Base-by-base conservation (phyloP, 2,113 vertebrate species). In the Megaceryle maxima region DNA sequence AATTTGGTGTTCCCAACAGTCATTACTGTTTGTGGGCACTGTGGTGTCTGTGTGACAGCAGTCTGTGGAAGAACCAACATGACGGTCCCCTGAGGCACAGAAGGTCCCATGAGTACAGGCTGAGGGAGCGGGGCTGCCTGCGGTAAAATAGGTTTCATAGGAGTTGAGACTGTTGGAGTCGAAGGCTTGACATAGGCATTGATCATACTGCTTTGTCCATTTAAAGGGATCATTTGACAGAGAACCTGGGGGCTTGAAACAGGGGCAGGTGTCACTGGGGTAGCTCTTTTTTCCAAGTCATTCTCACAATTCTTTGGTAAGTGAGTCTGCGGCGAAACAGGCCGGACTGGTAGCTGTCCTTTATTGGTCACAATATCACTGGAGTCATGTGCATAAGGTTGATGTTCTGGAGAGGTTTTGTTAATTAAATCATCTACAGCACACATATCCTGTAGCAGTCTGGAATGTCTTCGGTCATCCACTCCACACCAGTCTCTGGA, bases 11-110 rank as follows among this genome's bases (percentile, higher is more conserved):
- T 99, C 41, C 99, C 99, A 7, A 99, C 97, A n/a, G 99, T 98
- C 97, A 99, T 81, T 12, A 99, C 92, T 12, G 98, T 79, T 48
- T 98, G 98, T 0, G 98, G 88, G 84, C 98, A 98, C 4, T 96
- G 89, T 0, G 98, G 87, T 33, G 98, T 91, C 59, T 92, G 98
- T 2, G 98, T 81, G 59, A 99, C 91, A 13, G 98, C 80, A 25
- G 98, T 94, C 90, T 98, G 99, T 2, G 99, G 99, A 46, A 99
- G 98, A n/a, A 99, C 99, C 70, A 99, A 96, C 99, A 99, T 99
- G 75, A 99, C 98, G 1, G 99, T 95, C 53, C 99, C 99, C 97
- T 98, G 99, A 70, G 99, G 98, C 96, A 98, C 90, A 7, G 99
- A 89, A 0, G 98, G 96, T 88, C 99, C 98, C 98, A 99, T 91